Evolutionary conservation across 2,888 invertebrate species (phyloP).

Genomic region (Dysmachus trigonus): DNA sequence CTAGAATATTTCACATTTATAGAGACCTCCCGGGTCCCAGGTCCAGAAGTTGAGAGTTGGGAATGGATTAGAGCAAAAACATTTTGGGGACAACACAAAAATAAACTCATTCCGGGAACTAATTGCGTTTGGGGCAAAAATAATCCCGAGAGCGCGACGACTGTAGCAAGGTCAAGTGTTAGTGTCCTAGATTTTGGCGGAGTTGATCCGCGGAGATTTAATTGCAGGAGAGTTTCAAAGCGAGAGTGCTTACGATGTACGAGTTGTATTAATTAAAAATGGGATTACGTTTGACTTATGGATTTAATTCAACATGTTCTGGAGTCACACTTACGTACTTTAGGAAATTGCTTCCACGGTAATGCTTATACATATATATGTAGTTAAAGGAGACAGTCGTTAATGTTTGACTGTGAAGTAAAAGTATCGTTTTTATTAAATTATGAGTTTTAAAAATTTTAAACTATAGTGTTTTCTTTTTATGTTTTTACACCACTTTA

Average conservation of each 20-base stretch:
- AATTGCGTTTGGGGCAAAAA: neutral
- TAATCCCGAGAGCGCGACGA: neutral
- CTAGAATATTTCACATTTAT: slow-evolving; percentile 6
- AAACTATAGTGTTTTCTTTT: too few species aligned
- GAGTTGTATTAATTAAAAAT: neutral
- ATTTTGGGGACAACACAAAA: neutral
- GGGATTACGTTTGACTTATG: neutral
- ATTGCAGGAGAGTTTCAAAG: neutral
- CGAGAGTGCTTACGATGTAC: neutral
- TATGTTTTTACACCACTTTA: too few species aligned
- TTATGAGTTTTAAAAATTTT: too few species aligned
- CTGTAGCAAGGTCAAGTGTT: neutral
- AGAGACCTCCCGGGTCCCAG: neutral
- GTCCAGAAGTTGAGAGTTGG: neutral
- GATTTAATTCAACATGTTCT: neutral
- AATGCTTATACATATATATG: too few species aligned
- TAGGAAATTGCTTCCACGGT: too few species aligned
- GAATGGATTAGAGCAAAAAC: neutral
- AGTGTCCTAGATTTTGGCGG: neutral
- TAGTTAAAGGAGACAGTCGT: too few species aligned
- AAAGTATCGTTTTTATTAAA: too few species aligned
- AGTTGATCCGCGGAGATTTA: neutral
- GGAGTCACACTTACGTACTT: neutral
- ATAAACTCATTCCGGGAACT: neutral
- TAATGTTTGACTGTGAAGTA: too few species aligned